Percentiles rank a stretch among this genome's conserved stretches.
Evolutionary conservation across 2,888 invertebrate genomes (phyloP).

Genomic region (Cheiracanthium punctorium): DNA sequence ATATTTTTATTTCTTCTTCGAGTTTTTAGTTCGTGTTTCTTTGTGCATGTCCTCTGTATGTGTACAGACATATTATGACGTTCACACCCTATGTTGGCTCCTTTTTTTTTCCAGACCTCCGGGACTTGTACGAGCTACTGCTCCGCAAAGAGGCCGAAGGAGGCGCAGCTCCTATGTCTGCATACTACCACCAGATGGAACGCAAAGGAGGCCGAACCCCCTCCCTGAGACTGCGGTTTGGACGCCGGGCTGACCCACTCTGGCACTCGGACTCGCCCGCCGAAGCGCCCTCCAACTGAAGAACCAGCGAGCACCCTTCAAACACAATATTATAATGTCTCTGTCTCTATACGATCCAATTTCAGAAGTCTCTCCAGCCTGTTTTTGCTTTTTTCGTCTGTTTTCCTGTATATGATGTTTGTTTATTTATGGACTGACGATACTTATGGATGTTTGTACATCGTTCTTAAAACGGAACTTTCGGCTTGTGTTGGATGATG

Average conservation of each 20-base stretch:
- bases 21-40: too few relatives aligned
- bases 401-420: not conserved
- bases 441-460: too few relatives aligned
- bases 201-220: conserved; percentile 73
- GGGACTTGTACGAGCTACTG: conserved; percentile 72
- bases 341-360: not conserved
- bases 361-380: too few relatives aligned
- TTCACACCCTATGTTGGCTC: conserved; percentile 62
- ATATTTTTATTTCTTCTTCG: too few relatives aligned
- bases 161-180: conserved; percentile 26
- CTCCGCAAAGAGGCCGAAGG: conserved; percentile 70
- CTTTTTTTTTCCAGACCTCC: conserved; percentile 70
- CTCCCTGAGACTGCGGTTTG: conserved; percentile 73
- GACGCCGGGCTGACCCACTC: conserved; percentile 73
- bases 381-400: not conserved
- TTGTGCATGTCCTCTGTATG: too few relatives aligned
- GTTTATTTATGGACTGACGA: not conserved
- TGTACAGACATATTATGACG: conserved; percentile 66
- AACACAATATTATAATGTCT: too few relatives aligned
- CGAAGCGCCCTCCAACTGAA: conserved; percentile 45
- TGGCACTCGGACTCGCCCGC: conserved; percentile 67
- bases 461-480: too few relatives aligned
- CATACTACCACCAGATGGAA: conserved; percentile 73
- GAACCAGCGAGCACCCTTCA: not conserved
- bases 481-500: too few relatives aligned